These are phyloP conservation scores for Eupithecia tripunctaria DNA, from an alignment of 2,888 invertebrate species.

Conservation along the genomic window DNA sequence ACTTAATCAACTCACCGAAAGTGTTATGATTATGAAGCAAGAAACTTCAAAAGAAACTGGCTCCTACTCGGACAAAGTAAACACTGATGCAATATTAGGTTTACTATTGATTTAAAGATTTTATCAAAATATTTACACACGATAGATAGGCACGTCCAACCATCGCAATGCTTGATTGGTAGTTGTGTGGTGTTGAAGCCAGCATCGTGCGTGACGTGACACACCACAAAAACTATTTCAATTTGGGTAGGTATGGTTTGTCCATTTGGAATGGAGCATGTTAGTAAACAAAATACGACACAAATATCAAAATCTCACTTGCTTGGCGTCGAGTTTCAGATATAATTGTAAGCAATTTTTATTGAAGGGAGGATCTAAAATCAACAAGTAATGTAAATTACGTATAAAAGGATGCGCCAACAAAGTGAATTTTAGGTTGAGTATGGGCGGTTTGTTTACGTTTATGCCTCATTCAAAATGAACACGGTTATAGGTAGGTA, in stretches of 20 bases:
- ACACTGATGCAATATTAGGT: conserved; percentile 6
- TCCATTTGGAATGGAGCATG: too few relatives aligned
- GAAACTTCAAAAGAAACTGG: conserved; percentile 9
- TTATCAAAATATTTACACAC: conserved; percentile 14
- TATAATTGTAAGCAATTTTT: too few relatives aligned
- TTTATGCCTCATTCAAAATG: too few relatives aligned
- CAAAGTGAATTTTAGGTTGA: too few relatives aligned
- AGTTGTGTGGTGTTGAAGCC: not conserved
- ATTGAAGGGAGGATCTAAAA: too few relatives aligned
- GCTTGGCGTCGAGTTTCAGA: too few relatives aligned
- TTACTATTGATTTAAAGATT: not conserved
- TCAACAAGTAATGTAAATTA: too few relatives aligned
- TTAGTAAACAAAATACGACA: too few relatives aligned
- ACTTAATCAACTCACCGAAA: not conserved
- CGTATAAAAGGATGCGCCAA: too few relatives aligned
- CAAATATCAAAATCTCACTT: too few relatives aligned
- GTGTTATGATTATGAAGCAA: not conserved
- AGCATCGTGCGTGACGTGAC: not conserved
- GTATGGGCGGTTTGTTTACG: too few relatives aligned
- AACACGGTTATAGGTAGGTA: too few relatives aligned
- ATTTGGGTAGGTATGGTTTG: not conserved
- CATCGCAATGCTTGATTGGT: not conserved
- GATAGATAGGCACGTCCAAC: conserved; percentile 1
- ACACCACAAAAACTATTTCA: not conserved
- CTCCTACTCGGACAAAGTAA: not conserved